These are phyloP conservation scores for Cheilosia vernalis DNA, from an alignment of 2,888 invertebrate genomes.

Conservation along the genomic window DNA sequence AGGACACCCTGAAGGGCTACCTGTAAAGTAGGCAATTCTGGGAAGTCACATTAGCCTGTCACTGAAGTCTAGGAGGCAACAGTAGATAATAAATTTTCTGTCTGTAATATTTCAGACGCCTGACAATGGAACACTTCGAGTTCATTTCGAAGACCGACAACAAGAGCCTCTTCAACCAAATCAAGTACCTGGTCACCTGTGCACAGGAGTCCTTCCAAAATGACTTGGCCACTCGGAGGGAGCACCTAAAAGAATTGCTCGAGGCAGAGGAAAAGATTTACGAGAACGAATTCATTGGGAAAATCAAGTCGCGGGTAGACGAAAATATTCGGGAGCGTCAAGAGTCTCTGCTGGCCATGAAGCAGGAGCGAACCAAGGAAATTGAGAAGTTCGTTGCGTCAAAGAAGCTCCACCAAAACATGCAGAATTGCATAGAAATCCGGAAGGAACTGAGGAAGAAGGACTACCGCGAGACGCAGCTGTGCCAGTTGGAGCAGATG, in stretches of 20 bases:
- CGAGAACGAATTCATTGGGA: conserved; percentile 80
- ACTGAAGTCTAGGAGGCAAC: not conserved
- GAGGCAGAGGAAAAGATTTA: conserved; percentile 79
- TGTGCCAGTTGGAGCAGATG: conserved; percentile 80
- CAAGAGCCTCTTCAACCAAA: conserved; percentile 79
- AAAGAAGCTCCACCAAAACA: conserved; percentile 79
- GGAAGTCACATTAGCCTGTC: conserved; percentile 2
- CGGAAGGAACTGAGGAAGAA: conserved; percentile 79
- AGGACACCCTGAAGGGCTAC: conserved; percentile 5
- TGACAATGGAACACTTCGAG: conserved; percentile 76
- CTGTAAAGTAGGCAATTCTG: conserved; percentile 6
- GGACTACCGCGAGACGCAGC: conserved; percentile 77
- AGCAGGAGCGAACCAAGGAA: conserved; percentile 76
- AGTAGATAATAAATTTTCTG: conserved; percentile 24
- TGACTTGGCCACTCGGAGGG: conserved; percentile 78
- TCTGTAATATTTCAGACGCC: not conserved
- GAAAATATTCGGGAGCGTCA: conserved; percentile 80
- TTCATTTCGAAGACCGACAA: conserved; percentile 80
- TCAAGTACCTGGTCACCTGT: conserved; percentile 79
- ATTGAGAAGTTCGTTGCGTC: conserved; percentile 77
- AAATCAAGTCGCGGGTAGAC: conserved; percentile 80
- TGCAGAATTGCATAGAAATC: conserved; percentile 80
- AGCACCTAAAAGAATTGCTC: conserved; percentile 76
- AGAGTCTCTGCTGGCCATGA: conserved; percentile 78
- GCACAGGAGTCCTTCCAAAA: conserved; percentile 78